A percentile compares a stretch with the other conserved stretches of the same genome.
phyloP scores from a whole-genome alignment of 1,140 invertebrate species.

The Brachionus sp. region DNA sequence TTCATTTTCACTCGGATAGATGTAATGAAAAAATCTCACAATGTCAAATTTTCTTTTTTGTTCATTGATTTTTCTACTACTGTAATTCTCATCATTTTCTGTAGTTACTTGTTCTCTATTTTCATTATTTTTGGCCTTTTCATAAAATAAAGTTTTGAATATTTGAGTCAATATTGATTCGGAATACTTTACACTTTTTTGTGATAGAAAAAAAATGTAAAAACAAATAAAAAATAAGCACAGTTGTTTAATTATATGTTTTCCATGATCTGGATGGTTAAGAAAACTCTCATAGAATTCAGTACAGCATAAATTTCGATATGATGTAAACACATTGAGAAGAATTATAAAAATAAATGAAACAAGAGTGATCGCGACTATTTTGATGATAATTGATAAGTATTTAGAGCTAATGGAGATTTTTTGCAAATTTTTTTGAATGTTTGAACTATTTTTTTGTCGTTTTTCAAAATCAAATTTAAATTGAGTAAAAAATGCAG shows the following conservation, averaged over 20 bases:
- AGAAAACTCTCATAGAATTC: constrained; percentile 13
- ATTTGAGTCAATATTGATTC: not conserved
- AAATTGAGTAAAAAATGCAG: not conserved
- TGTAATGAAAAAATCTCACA: not conserved
- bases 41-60: not conserved
- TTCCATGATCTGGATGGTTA: not conserved
- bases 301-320: not conserved
- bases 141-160: not conserved
- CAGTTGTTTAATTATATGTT: constrained; percentile 10
- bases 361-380: not conserved
- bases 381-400: not conserved
- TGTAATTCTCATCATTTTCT: not conserved
- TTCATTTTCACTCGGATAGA: not conserved
- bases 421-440: not conserved
- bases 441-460: not conserved
- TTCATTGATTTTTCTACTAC: not conserved
- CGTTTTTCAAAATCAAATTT: not conserved
- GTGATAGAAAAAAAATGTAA: constrained; percentile 1
- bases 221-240: not conserved
- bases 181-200: not conserved
- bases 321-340: not conserved
- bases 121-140: not conserved
- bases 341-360: not conserved
- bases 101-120: not conserved
- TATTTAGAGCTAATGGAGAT: not conserved